Evolutionary conservation across 1,140 invertebrate genomes (phyloP).

Genomic region (Drosophila insularis): DNA sequence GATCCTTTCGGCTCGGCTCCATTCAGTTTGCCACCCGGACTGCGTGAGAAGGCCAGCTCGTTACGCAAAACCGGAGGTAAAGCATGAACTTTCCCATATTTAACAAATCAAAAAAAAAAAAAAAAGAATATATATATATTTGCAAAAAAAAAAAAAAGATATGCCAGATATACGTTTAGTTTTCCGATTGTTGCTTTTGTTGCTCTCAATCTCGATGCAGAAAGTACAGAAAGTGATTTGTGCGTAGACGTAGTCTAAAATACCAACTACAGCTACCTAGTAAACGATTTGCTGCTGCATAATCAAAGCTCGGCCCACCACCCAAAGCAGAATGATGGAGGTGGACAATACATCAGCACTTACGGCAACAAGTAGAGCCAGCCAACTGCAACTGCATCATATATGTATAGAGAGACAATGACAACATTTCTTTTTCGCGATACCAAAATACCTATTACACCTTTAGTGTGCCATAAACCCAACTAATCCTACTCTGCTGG

Average conservation of each 20-base stretch:
- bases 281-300: slow-evolving; percentile 50
- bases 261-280: slow-evolving; percentile 39
- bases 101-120: slow-evolving; percentile 40
- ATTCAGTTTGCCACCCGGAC: slow-evolving; percentile 87
- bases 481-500: not conserved
- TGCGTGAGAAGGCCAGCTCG: slow-evolving; percentile 84
- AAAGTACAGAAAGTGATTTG: slow-evolving; percentile 73
- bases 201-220: slow-evolving; percentile 78
- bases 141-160: slow-evolving; percentile 13
- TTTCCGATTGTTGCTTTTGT: slow-evolving; percentile 80
- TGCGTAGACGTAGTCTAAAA: slow-evolving; percentile 78
- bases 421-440: not conserved
- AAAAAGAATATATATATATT: slow-evolving; percentile 15
- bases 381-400: slow-evolving; percentile 3
- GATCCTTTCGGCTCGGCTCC: slow-evolving; percentile 93
- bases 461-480: slow-evolving; percentile 53
- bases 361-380: slow-evolving; percentile 13
- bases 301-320: slow-evolving; percentile 3
- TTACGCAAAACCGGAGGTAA: slow-evolving; percentile 85
- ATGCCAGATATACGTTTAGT: slow-evolving; percentile 77
- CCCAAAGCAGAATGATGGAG: slow-evolving; percentile 11
- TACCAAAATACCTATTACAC: not conserved
- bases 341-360: slow-evolving; percentile 15
- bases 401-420: slow-evolving; percentile 13
- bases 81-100: slow-evolving; percentile 83